These are phyloP conservation scores for Glaucidium brasilianum DNA, from an alignment of 2,113 vertebrate species.

Conservation along the genomic window DNA sequence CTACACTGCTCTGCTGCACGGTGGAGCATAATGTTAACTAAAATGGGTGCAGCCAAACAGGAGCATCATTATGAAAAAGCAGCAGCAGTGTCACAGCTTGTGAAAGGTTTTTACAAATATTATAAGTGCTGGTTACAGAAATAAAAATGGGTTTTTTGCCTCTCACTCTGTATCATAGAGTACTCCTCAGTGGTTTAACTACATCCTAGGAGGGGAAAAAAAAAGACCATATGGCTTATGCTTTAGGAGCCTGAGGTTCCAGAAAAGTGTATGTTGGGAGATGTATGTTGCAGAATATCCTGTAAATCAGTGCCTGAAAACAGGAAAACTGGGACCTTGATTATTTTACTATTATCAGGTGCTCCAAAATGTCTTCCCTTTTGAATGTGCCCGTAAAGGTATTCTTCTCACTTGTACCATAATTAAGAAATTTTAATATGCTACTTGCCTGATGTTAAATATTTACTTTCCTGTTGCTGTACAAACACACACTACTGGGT, in stretches of 20 bases:
- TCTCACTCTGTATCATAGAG: too few relatives aligned
- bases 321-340: background rate
- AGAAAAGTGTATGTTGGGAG: background rate
- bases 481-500: background rate
- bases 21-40: too few relatives aligned
- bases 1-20: fast-evolving
- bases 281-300: background rate
- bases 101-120: background rate
- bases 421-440: background rate
- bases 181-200: background rate
- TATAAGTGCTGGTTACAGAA: background rate
- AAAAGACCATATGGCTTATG: background rate
- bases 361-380: background rate
- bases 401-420: background rate
- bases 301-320: background rate
- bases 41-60: fast-evolving
- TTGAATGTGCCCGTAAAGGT: background rate
- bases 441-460: background rate
- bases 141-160: fast-evolving
- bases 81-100: background rate
- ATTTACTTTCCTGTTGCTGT: background rate
- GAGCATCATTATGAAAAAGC: background rate
- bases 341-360: background rate
- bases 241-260: background rate
- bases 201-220: background rate